Percentiles rank a stretch among this genome's conserved stretches.
These are phyloP conservation scores for Temnothorax nylanderi DNA, from an alignment of 1,140 invertebrate species.

Conservation along the genomic window DNA sequence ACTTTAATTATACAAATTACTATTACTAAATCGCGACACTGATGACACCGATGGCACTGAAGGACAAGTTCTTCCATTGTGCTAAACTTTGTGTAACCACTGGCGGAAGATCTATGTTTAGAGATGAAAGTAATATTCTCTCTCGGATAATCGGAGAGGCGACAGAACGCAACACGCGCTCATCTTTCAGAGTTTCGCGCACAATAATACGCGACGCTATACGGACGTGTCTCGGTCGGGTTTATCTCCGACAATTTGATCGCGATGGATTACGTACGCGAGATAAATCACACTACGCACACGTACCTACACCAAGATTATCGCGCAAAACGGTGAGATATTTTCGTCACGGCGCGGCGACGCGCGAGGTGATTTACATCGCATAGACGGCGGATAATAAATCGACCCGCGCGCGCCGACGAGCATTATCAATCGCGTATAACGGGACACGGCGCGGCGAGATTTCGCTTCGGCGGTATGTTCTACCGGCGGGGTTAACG, in stretches of 20 bases:
- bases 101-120: neutral
- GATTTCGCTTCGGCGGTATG: slow-evolving; percentile 42
- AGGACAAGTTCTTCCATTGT: neutral
- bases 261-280: slow-evolving; percentile 32
- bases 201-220: slow-evolving; percentile 1
- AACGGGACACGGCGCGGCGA: slow-evolving; percentile 57
- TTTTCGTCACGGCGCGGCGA: slow-evolving; percentile 42
- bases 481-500: slow-evolving; percentile 65
- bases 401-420: slow-evolving; percentile 54
- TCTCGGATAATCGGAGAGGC: neutral
- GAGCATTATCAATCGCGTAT: slow-evolving; percentile 70
- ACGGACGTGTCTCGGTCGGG: neutral
- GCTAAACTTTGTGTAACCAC: neutral
- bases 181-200: neutral
- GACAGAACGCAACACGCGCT: neutral
- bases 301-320: slow-evolving; percentile 15
- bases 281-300: slow-evolving; percentile 27
- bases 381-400: slow-evolving; percentile 56
- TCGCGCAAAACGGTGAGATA: slow-evolving; percentile 34
- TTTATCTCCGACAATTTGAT: slow-evolving; percentile 50
- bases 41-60: neutral
- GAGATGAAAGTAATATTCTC: slow-evolving; percentile 7
- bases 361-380: slow-evolving; percentile 28
- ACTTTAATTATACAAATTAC: neutral
- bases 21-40: neutral